Conservation (phyloP, 1,140 invertebrate genomes). For the Drosophila bocqueti region DNA sequence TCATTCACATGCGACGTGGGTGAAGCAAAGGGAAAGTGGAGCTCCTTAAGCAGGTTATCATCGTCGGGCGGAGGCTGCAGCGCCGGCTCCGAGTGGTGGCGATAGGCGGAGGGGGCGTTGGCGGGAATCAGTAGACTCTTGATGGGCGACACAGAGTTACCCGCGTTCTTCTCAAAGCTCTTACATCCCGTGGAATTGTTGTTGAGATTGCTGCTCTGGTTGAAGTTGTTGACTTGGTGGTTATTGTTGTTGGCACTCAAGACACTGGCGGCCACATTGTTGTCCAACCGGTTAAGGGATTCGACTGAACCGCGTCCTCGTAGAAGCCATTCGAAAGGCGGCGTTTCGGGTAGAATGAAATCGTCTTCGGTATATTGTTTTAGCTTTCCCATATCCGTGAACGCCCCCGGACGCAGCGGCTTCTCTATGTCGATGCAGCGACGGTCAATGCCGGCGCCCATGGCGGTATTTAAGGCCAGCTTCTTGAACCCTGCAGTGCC, state of each 20-base stretch:
- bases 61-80: constrained; percentile 60
- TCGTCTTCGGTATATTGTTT: constrained; percentile 87
- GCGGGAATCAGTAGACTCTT: constrained; percentile 78
- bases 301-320: constrained; percentile 73
- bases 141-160: constrained; percentile 66
- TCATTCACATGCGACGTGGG: constrained; percentile 87
- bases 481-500: constrained; percentile 36
- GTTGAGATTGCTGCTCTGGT: constrained; percentile 55
- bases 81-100: constrained; percentile 62
- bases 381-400: constrained; percentile 86
- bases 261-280: constrained; percentile 37
- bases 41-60: constrained; percentile 76
- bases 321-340: constrained; percentile 89
- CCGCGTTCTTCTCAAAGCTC: constrained; percentile 71
- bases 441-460: constrained; percentile 43
- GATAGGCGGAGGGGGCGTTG: constrained; percentile 44
- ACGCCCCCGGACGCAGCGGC: constrained; percentile 89
- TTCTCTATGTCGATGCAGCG: constrained; percentile 87
- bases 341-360: constrained; percentile 88
- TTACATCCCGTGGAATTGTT: constrained; percentile 75
- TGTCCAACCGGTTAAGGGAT: constrained; percentile 75
- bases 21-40: constrained; percentile 87
- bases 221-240: constrained; percentile 29
- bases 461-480: constrained; percentile 17
- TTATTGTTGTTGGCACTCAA: constrained; percentile 78